Percentiles rank a stretch among this genome's conserved stretches.
These are phyloP conservation scores for Zosterops borbonicus DNA, from an alignment of 2,113 vertebrate species.

Conservation along the genomic window DNA sequence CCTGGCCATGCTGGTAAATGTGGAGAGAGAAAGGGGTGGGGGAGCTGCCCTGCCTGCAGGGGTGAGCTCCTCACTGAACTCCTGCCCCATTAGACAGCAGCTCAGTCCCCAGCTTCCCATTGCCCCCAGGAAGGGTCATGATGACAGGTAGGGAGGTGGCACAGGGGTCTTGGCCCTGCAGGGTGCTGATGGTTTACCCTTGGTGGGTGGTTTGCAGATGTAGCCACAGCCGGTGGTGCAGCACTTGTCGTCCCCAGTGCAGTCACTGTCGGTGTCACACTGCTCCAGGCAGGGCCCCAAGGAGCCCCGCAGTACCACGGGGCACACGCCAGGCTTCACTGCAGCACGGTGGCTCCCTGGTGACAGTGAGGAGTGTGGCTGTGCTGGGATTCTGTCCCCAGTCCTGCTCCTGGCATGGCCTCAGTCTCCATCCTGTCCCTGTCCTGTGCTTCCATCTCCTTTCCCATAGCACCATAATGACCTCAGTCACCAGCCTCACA, in stretches of 20 bases:
- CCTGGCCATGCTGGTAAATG: neutral
- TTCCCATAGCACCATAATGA: neutral
- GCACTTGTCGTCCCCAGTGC: neutral
- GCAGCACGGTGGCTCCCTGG: neutral
- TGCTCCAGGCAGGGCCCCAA: conserved; percentile 42
- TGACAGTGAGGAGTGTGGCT: fast-evolving
- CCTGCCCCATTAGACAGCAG: neutral
- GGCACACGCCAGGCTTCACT: fast-evolving
- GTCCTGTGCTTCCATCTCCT: neutral
- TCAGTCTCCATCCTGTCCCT: fast-evolving
- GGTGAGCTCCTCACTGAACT: neutral
- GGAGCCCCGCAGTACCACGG: conserved; percentile 28
- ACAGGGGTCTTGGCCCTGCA: fast-evolving
- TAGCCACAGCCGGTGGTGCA: conserved; percentile 33
- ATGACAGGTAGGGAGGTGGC: neutral
- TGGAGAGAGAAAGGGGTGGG: fast-evolving
- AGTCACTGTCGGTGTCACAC: neutral
- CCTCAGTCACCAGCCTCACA: neutral
- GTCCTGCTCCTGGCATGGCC: fast-evolving
- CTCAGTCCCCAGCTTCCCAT: too few species aligned
- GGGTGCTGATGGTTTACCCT: neutral
- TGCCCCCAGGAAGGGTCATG: fast-evolving
- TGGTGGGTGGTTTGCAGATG: neutral
- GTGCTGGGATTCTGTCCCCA: neutral
- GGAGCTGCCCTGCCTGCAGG: neutral